Conservation (phyloP, 1,140 invertebrate genomes). For the Zaprionus ornatus region DNA sequence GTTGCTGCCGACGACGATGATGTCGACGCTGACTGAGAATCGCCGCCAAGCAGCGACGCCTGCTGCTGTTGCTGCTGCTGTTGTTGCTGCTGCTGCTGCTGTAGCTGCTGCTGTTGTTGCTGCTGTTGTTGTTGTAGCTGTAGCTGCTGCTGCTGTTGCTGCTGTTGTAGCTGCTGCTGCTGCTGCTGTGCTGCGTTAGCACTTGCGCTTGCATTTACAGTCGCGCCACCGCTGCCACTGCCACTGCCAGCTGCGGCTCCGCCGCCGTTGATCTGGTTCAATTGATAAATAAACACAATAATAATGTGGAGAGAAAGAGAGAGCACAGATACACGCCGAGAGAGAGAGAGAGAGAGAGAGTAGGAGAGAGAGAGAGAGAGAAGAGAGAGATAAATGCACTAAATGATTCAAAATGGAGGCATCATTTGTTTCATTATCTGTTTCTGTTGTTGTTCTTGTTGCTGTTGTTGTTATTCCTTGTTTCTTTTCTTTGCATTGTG, state of each 20-base stretch:
- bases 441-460: slow-evolving; percentile 26
- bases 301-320: slow-evolving; percentile 66
- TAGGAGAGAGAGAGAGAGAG: slow-evolving; percentile 69
- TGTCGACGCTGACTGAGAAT: slow-evolving; percentile 26
- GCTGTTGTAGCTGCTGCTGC: slow-evolving; percentile 49
- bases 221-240: slow-evolving; percentile 42
- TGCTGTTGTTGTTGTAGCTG: slow-evolving; percentile 44
- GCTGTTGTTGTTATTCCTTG: slow-evolving; percentile 26
- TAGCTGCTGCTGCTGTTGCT: slow-evolving; percentile 42
- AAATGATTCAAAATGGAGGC: slow-evolving; percentile 67
- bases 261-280: slow-evolving; percentile 71
- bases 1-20: slow-evolving; percentile 35
- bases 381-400: slow-evolving; percentile 74
- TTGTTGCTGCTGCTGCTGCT: slow-evolving; percentile 24
- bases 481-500: slow-evolving; percentile 19
- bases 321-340: slow-evolving; percentile 60
- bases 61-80: slow-evolving; percentile 38
- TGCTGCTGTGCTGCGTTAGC: slow-evolving; percentile 46
- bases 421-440: slow-evolving; percentile 40
- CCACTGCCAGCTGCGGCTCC: slow-evolving; percentile 43
- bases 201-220: slow-evolving; percentile 3
- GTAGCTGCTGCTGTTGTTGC: slow-evolving; percentile 25
- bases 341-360: slow-evolving; percentile 35
- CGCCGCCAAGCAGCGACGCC: slow-evolving; percentile 20
- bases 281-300: slow-evolving; percentile 78